Conservation (phyloP, 2,888 invertebrate species). For the Alsophila aescularia region DNA sequence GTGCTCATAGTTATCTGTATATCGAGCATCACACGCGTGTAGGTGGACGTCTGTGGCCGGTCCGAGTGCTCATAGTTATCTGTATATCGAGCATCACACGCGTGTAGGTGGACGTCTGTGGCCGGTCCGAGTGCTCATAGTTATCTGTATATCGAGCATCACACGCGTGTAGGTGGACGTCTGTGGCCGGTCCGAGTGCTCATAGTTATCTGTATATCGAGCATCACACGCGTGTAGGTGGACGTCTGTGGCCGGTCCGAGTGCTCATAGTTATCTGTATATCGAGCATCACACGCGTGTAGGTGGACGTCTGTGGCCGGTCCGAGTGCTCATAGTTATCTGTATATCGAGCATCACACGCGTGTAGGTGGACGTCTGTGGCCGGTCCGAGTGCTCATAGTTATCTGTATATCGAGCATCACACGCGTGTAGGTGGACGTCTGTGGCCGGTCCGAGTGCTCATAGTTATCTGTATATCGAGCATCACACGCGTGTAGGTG, state of each 20-base stretch:
- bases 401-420: not conserved
- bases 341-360: not conserved
- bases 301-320: too few relatives aligned
- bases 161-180: too few relatives aligned
- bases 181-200: too few relatives aligned
- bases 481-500: not conserved
- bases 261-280: not conserved
- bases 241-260: too few relatives aligned
- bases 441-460: too few relatives aligned
- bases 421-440: too few relatives aligned
- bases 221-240: not conserved
- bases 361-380: too few relatives aligned
- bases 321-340: too few relatives aligned
- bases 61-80: constrained; percentile 8
- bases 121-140: too few relatives aligned
- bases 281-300: not conserved
- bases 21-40: not conserved
- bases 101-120: too few relatives aligned
- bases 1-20: not conserved
- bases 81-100: constrained; percentile 24
- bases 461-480: not conserved
- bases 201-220: not conserved
- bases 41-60: too few relatives aligned
- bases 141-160: not conserved
- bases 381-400: too few relatives aligned